A percentile compares a stretch with the other conserved stretches of the same genome.
Conservation (phyloP, 92 coral and sea anemone species). For the Porites divaricata region DNA sequence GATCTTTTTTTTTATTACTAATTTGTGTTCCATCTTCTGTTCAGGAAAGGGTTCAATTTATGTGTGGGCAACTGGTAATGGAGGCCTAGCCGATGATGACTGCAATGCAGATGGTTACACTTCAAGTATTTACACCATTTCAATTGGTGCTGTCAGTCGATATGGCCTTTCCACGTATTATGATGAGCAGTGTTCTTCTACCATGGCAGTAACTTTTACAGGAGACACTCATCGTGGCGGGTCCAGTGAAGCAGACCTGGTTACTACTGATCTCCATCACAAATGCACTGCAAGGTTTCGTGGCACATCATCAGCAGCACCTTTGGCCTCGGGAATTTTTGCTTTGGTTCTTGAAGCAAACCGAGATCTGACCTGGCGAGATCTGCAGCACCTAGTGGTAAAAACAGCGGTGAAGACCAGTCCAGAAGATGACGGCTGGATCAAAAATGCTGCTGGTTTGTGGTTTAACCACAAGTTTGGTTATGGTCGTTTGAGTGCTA, state of each 20-base stretch:
- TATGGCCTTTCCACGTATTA: constrained; percentile 95
- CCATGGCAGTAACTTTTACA: constrained; percentile 93
- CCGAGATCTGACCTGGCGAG: constrained; percentile 89
- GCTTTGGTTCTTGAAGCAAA: constrained; percentile 93
- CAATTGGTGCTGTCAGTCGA: constrained; percentile 95
- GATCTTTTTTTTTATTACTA: too few relatives aligned
- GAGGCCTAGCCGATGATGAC: constrained; percentile 93
- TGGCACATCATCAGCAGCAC: constrained; percentile 98
- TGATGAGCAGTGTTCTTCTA: constrained; percentile 93
- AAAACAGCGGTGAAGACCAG: constrained; percentile 86
- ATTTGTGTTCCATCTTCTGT: neutral
- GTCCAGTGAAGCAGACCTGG: constrained; percentile 72
- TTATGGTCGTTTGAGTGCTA: constrained; percentile 88
- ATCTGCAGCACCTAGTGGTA: constrained; percentile 92
- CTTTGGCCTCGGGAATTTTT: constrained; percentile 91
- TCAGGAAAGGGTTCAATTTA: constrained; percentile 85
- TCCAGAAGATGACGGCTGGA: constrained; percentile 90
- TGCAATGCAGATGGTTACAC: constrained; percentile 95
- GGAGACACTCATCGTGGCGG: constrained; percentile 90
- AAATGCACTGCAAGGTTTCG: constrained; percentile 85
- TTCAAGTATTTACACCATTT: constrained; percentile 89
- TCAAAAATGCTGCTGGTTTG: constrained; percentile 79
- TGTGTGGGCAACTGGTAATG: constrained; percentile 99
- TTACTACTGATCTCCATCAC: constrained; percentile 93
- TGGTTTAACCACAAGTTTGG: constrained; percentile 94